Conservation (phyloP, 2,797 vertebrate genomes). For the Steatocranus sp. region DNA sequence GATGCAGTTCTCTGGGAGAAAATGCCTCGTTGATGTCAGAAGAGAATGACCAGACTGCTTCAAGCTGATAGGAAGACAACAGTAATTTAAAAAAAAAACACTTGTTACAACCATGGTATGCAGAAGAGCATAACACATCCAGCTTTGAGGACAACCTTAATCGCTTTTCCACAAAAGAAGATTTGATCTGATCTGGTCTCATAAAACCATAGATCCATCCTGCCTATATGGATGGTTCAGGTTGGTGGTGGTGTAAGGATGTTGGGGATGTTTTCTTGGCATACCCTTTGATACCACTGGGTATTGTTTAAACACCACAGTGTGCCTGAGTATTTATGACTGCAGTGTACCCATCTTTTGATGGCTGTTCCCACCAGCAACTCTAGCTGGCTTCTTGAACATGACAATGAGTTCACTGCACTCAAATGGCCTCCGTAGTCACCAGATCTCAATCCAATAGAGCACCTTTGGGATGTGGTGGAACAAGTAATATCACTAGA, state of each 20-base stretch:
- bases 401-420: not conserved
- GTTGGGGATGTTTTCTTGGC: not conserved
- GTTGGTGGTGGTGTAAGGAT: not conserved
- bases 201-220: not conserved
- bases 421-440: not conserved
- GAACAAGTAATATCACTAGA: not conserved
- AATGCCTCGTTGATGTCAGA: not conserved
- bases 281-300: not conserved
- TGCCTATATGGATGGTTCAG: not conserved
- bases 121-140: not conserved
- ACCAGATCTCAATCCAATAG: not conserved
- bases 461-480: not conserved
- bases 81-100: rapidly evolving
- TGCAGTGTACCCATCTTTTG: not conserved
- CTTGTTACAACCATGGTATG: not conserved
- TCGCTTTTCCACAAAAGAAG: not conserved
- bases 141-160: not conserved
- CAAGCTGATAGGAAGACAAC: not conserved
- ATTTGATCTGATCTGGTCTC: not conserved
- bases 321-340: not conserved
- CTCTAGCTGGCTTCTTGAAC: not conserved
- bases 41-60: not conserved
- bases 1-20: not conserved
- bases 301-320: not conserved
- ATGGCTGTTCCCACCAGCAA: not conserved